Evolutionary conservation across 2,797 vertebrate genomes (phyloP).

Genomic region (Pterois miles): DNA sequence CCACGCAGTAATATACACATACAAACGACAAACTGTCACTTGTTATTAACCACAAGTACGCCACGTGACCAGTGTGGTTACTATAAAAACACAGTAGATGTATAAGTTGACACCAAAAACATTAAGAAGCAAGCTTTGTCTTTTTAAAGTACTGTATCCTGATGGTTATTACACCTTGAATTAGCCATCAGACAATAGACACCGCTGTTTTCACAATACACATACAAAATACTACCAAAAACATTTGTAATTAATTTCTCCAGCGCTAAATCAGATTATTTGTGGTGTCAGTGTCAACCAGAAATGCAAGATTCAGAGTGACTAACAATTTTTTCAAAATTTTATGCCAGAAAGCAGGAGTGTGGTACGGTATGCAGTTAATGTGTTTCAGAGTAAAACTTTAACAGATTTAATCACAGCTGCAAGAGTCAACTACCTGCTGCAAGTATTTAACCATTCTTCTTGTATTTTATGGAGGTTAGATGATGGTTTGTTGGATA

Average conservation of each 20-base stretch:
- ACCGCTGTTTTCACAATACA: not conserved
- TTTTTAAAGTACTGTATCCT: not conserved
- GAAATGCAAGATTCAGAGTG: not conserved
- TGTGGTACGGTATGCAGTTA: not conserved
- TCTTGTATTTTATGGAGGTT: not conserved
- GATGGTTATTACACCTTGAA: not conserved
- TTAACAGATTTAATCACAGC: not conserved
- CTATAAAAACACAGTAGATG: not conserved
- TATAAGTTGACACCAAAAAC: not conserved
- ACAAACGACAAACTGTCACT: conserved; percentile 52
- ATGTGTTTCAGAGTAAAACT: not conserved
- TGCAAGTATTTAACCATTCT: not conserved
- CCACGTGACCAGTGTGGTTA: not conserved
- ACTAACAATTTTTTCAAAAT: accelerated
- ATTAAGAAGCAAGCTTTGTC: not conserved
- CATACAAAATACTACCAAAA: not conserved
- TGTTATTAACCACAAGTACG: conserved; percentile 35
- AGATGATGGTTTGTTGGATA: not conserved
- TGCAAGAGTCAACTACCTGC: not conserved
- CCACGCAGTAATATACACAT: conserved; percentile 47
- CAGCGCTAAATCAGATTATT: not conserved
- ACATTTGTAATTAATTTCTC: not conserved
- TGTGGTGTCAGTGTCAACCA: not conserved
- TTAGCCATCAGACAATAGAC: not conserved
- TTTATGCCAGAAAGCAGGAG: not conserved